Conservation (phyloP, 2,797 vertebrate species). For the Steatocranus sp. region DNA sequence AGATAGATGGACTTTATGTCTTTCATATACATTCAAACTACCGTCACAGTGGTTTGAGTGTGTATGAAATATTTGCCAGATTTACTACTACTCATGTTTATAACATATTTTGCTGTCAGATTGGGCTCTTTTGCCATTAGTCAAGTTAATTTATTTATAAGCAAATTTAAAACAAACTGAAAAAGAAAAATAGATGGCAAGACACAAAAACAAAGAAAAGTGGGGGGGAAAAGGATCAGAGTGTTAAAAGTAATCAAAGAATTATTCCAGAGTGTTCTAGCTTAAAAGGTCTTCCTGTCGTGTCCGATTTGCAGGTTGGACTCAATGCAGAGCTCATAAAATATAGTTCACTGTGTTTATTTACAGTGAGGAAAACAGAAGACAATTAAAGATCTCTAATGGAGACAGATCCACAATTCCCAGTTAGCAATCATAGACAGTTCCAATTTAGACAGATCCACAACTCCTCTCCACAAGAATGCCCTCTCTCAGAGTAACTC, state of each 20-base stretch:
- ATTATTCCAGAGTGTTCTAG: background rate
- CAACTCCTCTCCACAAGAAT: background rate
- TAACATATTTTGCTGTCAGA: background rate
- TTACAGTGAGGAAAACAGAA: background rate
- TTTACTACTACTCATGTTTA: background rate
- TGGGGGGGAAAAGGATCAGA: accelerated
- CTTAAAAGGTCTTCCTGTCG: background rate
- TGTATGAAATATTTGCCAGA: background rate
- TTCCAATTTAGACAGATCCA: background rate
- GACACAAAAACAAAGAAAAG: background rate
- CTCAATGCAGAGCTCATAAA: background rate
- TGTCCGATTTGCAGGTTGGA: background rate
- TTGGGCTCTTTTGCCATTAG: background rate
- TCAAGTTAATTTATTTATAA: background rate
- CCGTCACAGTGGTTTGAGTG: accelerated
- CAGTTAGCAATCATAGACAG: too few relatives aligned
- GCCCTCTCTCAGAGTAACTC: background rate
- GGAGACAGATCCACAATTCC: background rate
- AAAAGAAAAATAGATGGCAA: background rate
- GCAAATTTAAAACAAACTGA: background rate
- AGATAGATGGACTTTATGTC: background rate
- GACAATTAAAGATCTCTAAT: background rate
- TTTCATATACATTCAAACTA: background rate
- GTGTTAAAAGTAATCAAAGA: background rate
- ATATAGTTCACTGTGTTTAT: background rate